phyloP scores from a whole-genome alignment of 2,888 invertebrate species.

The Microctonus brassicae region DNA sequence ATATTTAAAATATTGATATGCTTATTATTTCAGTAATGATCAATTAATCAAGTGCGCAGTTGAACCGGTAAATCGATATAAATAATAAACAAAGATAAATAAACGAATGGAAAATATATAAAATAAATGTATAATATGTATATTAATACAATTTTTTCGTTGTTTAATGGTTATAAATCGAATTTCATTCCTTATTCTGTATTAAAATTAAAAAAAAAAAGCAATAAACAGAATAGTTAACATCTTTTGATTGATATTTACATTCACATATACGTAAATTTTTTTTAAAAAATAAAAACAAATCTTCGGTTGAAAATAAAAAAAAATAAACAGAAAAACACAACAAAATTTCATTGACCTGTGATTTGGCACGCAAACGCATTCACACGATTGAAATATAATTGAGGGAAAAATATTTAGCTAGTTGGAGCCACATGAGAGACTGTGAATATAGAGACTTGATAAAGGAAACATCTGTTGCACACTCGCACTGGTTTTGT shows the following conservation, averaged over 20 bases:
- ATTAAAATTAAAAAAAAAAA: too few relatives aligned
- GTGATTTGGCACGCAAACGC: neutral
- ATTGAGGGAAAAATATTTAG: conserved; percentile 54
- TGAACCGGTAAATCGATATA: neutral
- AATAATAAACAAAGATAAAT: neutral
- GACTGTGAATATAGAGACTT: conserved; percentile 76
- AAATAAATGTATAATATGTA: too few relatives aligned
- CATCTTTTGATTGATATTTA: too few relatives aligned
- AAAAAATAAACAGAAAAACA: neutral
- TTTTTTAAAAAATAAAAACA: conserved; percentile 8
- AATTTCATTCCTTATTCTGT: too few relatives aligned
- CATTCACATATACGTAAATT: too few relatives aligned
- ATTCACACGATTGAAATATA: neutral
- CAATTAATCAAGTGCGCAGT: neutral
- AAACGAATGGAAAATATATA: neutral
- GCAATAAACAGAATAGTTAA: too few relatives aligned
- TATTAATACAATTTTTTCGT: too few relatives aligned
- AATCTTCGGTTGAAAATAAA: neutral
- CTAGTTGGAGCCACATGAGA: conserved; percentile 63
- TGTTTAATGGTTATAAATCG: too few relatives aligned
- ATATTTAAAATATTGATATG: neutral
- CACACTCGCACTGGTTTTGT: conserved; percentile 94
- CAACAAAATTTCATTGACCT: neutral
- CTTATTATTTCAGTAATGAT: neutral
- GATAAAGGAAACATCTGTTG: conserved; percentile 86